Conservation (phyloP, 2,888 invertebrate species). For the Mesochorus sp. region DNA sequence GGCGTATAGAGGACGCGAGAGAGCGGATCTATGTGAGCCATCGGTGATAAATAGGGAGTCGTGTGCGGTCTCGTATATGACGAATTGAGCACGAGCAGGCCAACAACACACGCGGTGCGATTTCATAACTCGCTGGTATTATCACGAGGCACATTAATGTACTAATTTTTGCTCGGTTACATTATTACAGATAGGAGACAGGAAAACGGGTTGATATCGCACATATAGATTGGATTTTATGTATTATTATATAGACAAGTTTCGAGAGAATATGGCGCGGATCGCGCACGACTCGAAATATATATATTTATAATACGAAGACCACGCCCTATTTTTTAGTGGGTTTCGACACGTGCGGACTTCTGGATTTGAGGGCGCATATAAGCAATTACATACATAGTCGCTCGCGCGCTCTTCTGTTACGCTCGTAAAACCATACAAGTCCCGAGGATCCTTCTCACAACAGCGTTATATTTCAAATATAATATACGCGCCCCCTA, state of each 20-base stretch:
- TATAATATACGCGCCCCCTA: background rate
- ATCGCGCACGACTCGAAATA: constrained; percentile 25
- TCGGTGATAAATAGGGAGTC: constrained; percentile 64
- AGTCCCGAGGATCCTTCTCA: constrained; percentile 35
- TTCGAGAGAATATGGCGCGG: too few relatives aligned
- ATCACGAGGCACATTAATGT: constrained; percentile 24
- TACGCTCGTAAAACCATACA: constrained; percentile 53
- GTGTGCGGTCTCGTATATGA: constrained; percentile 31
- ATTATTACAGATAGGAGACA: background rate
- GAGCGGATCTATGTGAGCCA: constrained; percentile 64
- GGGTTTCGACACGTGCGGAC: constrained; percentile 48
- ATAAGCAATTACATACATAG: background rate
- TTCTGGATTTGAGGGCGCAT: constrained; percentile 49
- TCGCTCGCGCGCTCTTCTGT: constrained; percentile 44
- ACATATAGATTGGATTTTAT: background rate
- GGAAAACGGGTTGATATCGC: background rate
- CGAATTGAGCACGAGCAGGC: constrained; percentile 24
- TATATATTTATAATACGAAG: constrained; percentile 36
- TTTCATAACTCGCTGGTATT: constrained; percentile 43
- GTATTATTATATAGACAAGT: background rate
- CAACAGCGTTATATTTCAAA: too few relatives aligned
- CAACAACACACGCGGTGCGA: too few relatives aligned
- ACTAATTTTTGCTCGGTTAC: background rate
- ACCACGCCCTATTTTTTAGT: constrained; percentile 59
- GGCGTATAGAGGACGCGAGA: background rate